Base-by-base conservation (phyloP, 2,113 vertebrate species). In the Cyanocitta stelleri region DNA sequence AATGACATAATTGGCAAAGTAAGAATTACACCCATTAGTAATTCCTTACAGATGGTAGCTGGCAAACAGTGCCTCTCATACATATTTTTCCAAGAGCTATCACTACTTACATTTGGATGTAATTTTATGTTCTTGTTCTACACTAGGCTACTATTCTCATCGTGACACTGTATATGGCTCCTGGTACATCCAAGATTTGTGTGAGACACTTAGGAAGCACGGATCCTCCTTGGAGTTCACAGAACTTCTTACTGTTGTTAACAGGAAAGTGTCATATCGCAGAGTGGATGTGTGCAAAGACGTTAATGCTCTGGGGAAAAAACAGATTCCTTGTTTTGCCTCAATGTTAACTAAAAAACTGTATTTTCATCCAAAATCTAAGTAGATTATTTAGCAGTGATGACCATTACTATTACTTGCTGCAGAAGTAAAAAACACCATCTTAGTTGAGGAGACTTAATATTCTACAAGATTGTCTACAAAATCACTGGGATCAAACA, bases 261-360 rank as follows among this genome's bases (percentile, higher is more conserved):
- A 99, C 96, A 98, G 99, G 93, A 99, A 98, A 73, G 99, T 99
- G 39, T 98, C 99, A 1, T 93, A 97, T 69, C 98, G 99, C 85
- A 98, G 62, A 6, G 99, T 99, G 19, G 97, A 68, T 13, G 27
- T 46, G 3, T 96, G 96, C 93, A 95, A 1, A 8, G 98, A 99
- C 58, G 72, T 4, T 1, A 95, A 16, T 0, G 97, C 98, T 21
- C 97, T 99, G 20, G 99, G 99, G 32, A 99, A 99, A 96, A 99
- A 99, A 86, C 99, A 99, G 96, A 98, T 99, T 10, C 99, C 99
- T 33, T 99, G 99, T 95, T 99, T 99, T 92, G 98, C 98, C 20
- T 99, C 99, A 3, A 99, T 99, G 99, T 97, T 99, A 75, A 99
- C 99, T 30, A 99, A 99, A 97, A 99, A 99, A 94, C 95, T 99